phyloP scores from a whole-genome alignment of 2,113 vertebrate species.

The Grallaria varia region DNA sequence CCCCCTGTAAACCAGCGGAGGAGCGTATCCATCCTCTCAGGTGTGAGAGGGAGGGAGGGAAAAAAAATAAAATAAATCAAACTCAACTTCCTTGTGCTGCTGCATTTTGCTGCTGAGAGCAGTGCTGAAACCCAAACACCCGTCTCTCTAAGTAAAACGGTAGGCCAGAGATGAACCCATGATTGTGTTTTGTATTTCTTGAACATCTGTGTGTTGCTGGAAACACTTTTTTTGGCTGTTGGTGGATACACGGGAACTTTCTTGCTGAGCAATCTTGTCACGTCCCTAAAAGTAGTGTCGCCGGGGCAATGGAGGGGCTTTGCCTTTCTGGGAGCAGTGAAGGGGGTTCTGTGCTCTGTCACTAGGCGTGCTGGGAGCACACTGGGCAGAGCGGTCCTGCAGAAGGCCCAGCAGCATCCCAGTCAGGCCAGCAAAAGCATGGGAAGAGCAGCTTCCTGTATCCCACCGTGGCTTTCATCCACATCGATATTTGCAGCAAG shows the following conservation, averaged over 20 bases:
- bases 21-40: neutral
- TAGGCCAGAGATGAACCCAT: conserved; percentile 10
- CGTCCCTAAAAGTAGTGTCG: conserved; percentile 53
- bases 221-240: conserved; percentile 33
- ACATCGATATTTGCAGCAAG: neutral
- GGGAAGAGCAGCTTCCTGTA: neutral
- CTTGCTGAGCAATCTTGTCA: conserved; percentile 71
- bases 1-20: neutral
- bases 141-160: neutral
- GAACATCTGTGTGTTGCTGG: neutral
- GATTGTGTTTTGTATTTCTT: neutral
- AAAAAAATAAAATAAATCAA: neutral
- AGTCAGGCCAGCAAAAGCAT: neutral
- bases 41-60: neutral
- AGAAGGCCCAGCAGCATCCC: conserved; percentile 70
- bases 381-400: conserved; percentile 65
- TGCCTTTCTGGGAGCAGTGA: neutral
- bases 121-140: neutral
- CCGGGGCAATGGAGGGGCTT: conserved; percentile 47
- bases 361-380: conserved; percentile 51
- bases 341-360: conserved; percentile 58
- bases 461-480: neutral
- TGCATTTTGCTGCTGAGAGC: neutral
- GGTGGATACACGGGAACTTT: conserved; percentile 44
- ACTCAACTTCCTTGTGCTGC: neutral